Conservation (phyloP, 2,797 vertebrate species). For the Pygocentrus nattereri region DNA sequence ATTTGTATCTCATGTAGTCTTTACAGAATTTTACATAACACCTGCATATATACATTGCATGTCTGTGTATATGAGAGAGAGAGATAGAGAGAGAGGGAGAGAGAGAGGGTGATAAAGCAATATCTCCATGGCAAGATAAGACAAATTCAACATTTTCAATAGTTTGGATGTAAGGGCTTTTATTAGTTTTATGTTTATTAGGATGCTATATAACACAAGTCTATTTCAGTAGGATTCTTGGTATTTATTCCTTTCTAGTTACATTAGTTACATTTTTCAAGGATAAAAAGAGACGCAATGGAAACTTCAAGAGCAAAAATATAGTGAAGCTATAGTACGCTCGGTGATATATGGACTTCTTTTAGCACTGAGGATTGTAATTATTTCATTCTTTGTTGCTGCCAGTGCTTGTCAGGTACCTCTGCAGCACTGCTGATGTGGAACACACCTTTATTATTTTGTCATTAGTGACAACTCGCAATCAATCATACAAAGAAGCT, state of each 20-base stretch:
- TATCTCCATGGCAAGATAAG: no score
- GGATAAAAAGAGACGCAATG: constrained; percentile 1
- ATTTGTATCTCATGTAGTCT: no score
- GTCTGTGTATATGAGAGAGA: no score
- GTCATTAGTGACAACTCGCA: constrained; percentile 70
- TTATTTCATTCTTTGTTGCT: constrained; percentile 69
- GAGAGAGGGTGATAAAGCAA: no score
- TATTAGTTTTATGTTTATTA: no score
- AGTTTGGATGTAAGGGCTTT: no score
- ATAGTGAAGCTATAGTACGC: constrained; percentile 24
- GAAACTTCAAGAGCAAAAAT: constrained; percentile 16
- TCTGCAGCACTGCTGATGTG: constrained; percentile 54
- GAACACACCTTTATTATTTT: constrained; percentile 72
- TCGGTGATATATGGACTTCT: constrained; percentile 49
- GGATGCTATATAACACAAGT: no score
- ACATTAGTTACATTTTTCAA: constrained; percentile 8
- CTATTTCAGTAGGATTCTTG: not conserved
- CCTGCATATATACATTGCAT: no score
- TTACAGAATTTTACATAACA: no score
- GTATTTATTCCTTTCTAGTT: constrained; percentile 2
- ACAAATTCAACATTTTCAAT: no score
- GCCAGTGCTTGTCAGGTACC: constrained; percentile 62
- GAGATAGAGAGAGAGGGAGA: no score
- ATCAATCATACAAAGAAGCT: constrained; percentile 72
- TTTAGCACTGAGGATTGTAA: constrained; percentile 65